A percentile compares a stretch with the other conserved stretches of the same genome.
phyloP scores from a whole-genome alignment of 2,113 vertebrate genomes.

The Rhineura floridana region DNA sequence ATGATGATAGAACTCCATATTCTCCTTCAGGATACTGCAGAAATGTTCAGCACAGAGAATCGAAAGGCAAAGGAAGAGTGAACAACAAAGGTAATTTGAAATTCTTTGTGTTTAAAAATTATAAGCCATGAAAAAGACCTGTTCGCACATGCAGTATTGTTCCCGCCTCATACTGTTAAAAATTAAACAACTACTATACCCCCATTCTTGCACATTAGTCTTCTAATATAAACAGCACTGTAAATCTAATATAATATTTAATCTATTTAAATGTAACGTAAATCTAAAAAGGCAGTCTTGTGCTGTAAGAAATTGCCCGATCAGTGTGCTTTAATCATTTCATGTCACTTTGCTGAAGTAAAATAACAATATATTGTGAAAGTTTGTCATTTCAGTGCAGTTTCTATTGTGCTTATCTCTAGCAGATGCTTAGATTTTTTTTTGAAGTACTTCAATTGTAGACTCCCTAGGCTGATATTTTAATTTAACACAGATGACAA shows the following conservation, averaged over 20 bases:
- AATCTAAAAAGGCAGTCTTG: background rate
- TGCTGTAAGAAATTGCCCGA: background rate
- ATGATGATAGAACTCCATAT: constrained; percentile 71
- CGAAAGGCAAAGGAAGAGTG: constrained; percentile 86
- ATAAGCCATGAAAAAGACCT: background rate
- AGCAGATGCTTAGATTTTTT: no score
- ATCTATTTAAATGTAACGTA: background rate
- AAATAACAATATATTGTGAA: background rate
- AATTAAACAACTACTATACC: background rate
- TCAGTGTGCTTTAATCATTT: background rate
- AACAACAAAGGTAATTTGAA: constrained; percentile 78
- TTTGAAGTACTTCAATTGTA: background rate
- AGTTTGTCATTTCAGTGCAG: background rate
- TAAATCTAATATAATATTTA: background rate
- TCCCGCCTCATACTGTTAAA: background rate
- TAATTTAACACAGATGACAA: constrained; percentile 68
- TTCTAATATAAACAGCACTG: background rate
- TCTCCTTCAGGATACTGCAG: constrained; percentile 79
- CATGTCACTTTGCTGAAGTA: background rate
- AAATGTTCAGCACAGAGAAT: constrained; percentile 83
- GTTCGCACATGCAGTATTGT: background rate
- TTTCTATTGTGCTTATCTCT: background rate
- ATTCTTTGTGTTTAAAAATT: background rate
- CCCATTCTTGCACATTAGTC: background rate
- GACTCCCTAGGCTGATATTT: constrained; percentile 5